Conservation (phyloP, 2,113 vertebrate genomes). For the Calonectris borealis region DNA sequence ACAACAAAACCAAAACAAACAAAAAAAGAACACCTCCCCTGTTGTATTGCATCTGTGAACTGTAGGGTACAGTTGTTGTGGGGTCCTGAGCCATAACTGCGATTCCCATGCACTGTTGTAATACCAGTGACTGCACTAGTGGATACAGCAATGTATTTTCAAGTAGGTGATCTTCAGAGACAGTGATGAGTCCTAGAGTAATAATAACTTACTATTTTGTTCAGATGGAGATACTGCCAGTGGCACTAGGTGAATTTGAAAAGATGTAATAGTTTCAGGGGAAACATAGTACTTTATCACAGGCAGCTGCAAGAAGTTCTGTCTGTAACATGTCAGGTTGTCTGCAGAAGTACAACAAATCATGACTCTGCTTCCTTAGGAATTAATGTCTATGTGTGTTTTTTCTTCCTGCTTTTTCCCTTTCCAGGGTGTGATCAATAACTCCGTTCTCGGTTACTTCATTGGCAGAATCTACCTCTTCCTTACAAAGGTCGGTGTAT, state of each 20-base stretch:
- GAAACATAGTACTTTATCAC: not conserved
- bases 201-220: not conserved
- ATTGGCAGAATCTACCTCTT: slow-evolving; percentile 99
- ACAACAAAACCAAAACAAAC: not conserved
- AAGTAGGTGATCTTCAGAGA: not conserved
- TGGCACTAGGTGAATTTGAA: not conserved
- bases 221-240: not conserved
- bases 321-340: fast-evolving
- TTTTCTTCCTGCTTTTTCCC: not conserved
- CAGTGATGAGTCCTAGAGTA: not conserved
- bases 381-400: not conserved
- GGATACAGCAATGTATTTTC: not conserved
- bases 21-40: not conserved
- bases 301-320: not conserved
- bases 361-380: not conserved
- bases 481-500: slow-evolving; percentile 90
- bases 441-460: slow-evolving; percentile 97
- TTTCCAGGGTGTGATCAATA: slow-evolving; percentile 93
- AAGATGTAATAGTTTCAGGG: not conserved
- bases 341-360: not conserved
- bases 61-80: not conserved
- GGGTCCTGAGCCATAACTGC: not conserved
- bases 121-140: not conserved
- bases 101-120: not conserved
- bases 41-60: not conserved